Conservation (phyloP, 2,888 invertebrate species). For the Aphrophora alni region DNA sequence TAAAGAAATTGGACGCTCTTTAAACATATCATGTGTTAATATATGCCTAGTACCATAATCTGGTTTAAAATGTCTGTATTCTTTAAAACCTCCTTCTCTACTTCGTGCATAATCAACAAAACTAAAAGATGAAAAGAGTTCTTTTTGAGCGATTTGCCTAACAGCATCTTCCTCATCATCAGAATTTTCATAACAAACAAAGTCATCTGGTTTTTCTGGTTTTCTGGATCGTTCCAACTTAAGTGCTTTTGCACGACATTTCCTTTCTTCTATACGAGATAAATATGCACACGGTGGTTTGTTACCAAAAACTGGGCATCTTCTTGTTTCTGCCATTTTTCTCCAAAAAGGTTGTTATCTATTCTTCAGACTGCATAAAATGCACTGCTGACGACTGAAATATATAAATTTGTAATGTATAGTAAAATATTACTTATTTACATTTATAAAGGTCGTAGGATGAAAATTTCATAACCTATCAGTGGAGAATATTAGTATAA, state of each 20-base stretch:
- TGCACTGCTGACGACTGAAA: no score
- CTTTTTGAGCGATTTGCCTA: constrained; percentile 67
- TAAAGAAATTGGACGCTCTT: constrained; percentile 81
- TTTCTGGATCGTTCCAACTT: constrained; percentile 76
- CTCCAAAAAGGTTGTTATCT: background rate
- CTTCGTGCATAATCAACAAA: constrained; percentile 85
- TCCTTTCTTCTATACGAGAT: constrained; percentile 75
- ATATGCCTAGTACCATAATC: constrained; percentile 88
- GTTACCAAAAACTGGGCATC: constrained; percentile 73
- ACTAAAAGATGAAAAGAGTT: constrained; percentile 79
- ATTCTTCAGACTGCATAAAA: no score
- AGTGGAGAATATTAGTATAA: no score
- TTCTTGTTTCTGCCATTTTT: constrained; percentile 74
- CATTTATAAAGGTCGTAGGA: background rate
- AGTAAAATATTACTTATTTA: no score
- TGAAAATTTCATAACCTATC: no score
- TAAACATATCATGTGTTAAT: constrained; percentile 87
- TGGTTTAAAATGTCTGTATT: constrained; percentile 73
- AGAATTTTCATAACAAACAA: constrained; percentile 87
- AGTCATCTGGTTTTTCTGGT: constrained; percentile 88
- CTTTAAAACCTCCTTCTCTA: constrained; percentile 74
- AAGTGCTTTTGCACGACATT: constrained; percentile 68
- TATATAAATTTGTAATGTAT: no score
- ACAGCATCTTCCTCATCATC: constrained; percentile 83
- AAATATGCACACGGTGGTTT: constrained; percentile 79